Conservation (phyloP, 1,140 invertebrate species). For the Formica exsecta region DNA sequence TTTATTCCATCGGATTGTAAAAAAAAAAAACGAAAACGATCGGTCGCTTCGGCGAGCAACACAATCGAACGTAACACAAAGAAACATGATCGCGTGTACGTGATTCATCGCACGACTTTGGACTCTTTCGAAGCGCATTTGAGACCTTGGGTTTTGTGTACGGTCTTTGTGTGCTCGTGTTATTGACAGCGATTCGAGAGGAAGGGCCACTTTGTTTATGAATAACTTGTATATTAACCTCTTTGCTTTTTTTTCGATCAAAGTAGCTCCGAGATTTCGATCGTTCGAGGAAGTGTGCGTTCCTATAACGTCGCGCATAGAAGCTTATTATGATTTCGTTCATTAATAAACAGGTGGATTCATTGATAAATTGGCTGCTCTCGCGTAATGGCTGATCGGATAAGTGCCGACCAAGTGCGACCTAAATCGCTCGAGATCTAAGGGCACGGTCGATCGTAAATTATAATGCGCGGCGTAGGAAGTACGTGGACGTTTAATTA, state of each 20-base stretch:
- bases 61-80: no score
- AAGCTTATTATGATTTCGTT: not conserved
- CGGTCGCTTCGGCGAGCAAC: not conserved
- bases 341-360: slow-evolving; percentile 36
- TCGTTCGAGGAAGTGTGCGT: not conserved
- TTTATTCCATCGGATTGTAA: not conserved
- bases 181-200: not conserved
- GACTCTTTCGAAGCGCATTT: not conserved
- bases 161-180: not conserved
- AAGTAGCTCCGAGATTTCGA: not conserved
- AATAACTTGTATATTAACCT: not conserved
- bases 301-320: not conserved
- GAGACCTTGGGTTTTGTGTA: no score
- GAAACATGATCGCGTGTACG: not conserved
- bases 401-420: slow-evolving; percentile 27
- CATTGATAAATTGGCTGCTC: slow-evolving; percentile 48
- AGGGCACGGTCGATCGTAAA: slow-evolving; percentile 41
- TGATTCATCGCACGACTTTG: slow-evolving; percentile 71
- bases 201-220: not conserved
- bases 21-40: not conserved
- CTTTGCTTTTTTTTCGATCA: not conserved
- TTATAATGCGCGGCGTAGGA: not conserved
- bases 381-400: slow-evolving; percentile 34
- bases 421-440: slow-evolving; percentile 45
- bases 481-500: not conserved